Base-by-base conservation (phyloP, 2,888 invertebrate genomes). In the Mesorhabditis belari region DNA sequence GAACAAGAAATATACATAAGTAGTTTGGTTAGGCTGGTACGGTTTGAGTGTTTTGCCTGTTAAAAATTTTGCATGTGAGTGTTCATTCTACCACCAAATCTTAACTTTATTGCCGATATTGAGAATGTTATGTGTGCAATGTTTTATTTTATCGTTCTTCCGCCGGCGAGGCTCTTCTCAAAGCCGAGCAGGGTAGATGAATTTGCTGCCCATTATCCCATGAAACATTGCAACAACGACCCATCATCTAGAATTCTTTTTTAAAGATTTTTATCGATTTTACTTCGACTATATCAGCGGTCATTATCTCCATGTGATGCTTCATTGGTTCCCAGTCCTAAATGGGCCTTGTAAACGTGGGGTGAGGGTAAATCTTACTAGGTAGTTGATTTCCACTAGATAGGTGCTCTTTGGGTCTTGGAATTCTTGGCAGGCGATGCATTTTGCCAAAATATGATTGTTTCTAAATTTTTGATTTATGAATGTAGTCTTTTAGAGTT, bases 351-450 rank as follows among this genome's bases (percentile, higher is more conserved):
- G 44, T n/a, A 35, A 35, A 17, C n/a, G 44, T 35, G 12, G 44
- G 12, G 12, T 50, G 5, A 65, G 25, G 4, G 70, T 62, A 3
- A 50, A 49, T 67, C 67, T 70, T 19, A 62, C 70, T 12, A 61
- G 61, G 56, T 75, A 71, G 61, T 73, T 69, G 61, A 75, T 73
- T 52, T 75, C 74, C 55, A 74, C 74, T 4, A 76, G 68, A 61
- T 74, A 70, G 19, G 73, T 66, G 49, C 69, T 70, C 57, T 77
- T 77, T 9, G 77, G 77, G 57, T 77, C 77, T 57, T 73, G 72
- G 54, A 69, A 70, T 52, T 76, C 75, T 24, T 74, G 70, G 53
- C 77, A 77, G 1, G 75, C 77, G 25, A 77, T 75, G 63, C 77
- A 77, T 50, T 66, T 60, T 5, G 76, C 76, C 23, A 76, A 57